Base-by-base conservation (phyloP, 2,888 invertebrate genomes). In the Aplocera efformata region DNA sequence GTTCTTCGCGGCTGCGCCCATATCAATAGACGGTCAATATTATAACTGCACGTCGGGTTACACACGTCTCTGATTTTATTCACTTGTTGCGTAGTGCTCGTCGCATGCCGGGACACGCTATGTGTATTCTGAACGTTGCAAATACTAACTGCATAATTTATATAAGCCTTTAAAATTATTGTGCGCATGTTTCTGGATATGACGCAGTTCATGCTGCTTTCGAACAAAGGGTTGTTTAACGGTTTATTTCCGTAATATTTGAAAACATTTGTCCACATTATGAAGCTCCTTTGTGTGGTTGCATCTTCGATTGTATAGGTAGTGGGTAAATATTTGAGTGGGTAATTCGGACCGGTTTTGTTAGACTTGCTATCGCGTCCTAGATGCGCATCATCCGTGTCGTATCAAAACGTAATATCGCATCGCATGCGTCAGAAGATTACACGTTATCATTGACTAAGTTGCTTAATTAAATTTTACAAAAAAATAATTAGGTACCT, bases 1-100 rank as follows among this genome's bases (percentile, higher is more conserved):
- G 76, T 84, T 84, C 63, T 60, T 88, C 57, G 84, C 81, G 42
- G 88, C 81, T 50, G 84, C 85, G 60, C 89, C 89, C 89, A 89
- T 89, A 68, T 75, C 82, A 78, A 69, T 64, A 62, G 62, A 65
- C 74, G 72, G 62, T 69, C 79, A 72, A 80, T 75, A 59, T 62
- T 58, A 62, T 41, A 60, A 79, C 79, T 82, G 80, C 67, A 66
- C 60, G 72, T 61, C 72, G 58, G 67, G 52, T 63, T 70, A 67
- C 61, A 67, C 71, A 67, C 66, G 77, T 69, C 61, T 56, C 63
- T 65, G 74, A 78, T 81, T 85, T 77, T 83, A 83, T 83, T 79
- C 76, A 79, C 74, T 72, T 65, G 72, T 79, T 79, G 78, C 79
- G 77, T 63, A 77, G 73, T 70, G 67, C 60, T 63, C 67, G 66